Evolutionary conservation across 2,797 vertebrate genomes (phyloP).

Genomic region (Okamejei kenojei): DNA sequence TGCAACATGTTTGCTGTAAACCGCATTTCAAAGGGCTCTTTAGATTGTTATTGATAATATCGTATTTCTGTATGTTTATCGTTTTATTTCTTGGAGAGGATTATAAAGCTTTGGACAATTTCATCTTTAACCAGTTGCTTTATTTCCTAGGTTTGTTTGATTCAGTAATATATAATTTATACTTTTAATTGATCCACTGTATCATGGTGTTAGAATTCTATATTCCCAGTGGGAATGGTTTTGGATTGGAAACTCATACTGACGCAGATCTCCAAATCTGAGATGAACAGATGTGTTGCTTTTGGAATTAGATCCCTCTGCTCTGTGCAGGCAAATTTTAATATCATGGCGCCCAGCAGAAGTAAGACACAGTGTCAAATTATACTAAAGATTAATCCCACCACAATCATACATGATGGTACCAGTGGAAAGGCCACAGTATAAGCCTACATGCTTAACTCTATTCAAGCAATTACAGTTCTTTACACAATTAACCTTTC

Average conservation of each 20-base stretch:
- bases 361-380: neutral
- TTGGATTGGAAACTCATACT: neutral
- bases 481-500: neutral
- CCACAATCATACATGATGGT: neutral
- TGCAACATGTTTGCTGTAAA: neutral
- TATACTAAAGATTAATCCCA: neutral
- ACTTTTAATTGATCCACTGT: neutral
- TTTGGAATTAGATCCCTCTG: neutral
- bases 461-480: neutral
- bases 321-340: neutral
- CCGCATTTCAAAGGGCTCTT: neutral
- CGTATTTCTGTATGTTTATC: no score
- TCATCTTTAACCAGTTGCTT: neutral
- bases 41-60: neutral
- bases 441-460: neutral
- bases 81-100: no score
- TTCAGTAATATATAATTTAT: neutral
- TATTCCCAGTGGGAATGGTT: neutral
- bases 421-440: neutral
- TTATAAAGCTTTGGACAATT: neutral
- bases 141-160: neutral
- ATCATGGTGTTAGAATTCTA: neutral
- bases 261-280: neutral
- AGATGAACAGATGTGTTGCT: neutral
- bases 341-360: neutral